Evolutionary conservation across 2,113 vertebrate genomes (phyloP), one percentile per base, ranked within the genome.

Genomic region (Lophius piscatorius): DNA sequence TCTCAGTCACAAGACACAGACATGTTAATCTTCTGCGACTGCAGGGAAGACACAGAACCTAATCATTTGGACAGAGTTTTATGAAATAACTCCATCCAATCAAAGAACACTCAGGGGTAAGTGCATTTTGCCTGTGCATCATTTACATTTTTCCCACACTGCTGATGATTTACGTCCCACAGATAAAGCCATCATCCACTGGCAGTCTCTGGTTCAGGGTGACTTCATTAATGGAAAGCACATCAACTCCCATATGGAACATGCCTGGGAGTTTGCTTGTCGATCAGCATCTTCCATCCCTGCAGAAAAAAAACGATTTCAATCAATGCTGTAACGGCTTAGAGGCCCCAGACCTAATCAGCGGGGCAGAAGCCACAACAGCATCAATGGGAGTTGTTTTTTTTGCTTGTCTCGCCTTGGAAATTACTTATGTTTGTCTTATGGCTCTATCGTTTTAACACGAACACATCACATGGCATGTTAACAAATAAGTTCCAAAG

Each of bases 301-400:
- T 63, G 79, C 77, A 51, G 76, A 67, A n/a, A 71, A 78, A 87
- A 86, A 78, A 89, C 87, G 81, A 86, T 81, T 83, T 63, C 66
- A 86, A 81, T 86, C 84, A 87, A 75, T 70, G 75, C 38, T 69
- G 63, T 75, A 74, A 86, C 76, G 69, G 58, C 52, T 78, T 18
- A 28, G 47, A 71, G 65, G 49, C 67, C 54, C 29, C 14, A 49
- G 54, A 70, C 60, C 70, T 56, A 74, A 82, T 82, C 74, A 63
- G 74, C 49, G 63, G 75, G 64, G 57, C 78, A 70, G 77, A 58
- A 55, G 28, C 51, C 31, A 45, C 33, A 33, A 4, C 56, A 22
- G 54, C 54, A 50, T 45, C n/a, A 65, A 46, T 62, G 62, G 42
- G 36, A 75, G 58, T 74, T 51, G 79, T 61, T 47, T n/a, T n/a